Base-by-base conservation (phyloP, 1,140 invertebrate genomes). In the Zaprionus nigranus region DNA sequence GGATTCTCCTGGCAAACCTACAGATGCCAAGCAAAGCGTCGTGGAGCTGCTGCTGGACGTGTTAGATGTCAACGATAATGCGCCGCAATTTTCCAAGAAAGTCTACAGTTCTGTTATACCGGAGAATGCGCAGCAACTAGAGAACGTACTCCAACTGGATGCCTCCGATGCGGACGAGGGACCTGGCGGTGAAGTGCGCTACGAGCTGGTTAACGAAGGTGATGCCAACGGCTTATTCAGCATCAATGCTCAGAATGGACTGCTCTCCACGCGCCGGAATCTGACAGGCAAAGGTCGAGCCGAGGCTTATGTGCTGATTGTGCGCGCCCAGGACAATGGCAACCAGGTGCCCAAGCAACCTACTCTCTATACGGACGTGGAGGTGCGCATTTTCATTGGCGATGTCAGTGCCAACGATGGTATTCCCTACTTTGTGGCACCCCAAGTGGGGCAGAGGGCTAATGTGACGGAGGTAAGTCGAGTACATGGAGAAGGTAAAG, bases 381-480 rank as follows among this genome's bases (percentile, higher is more conserved):
- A 94, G 22, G 85, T 97, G 0, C 93, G 94, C 1, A 83, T 97
- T 1, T 96, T 95, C 74, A 96, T 98, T 26, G 96, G 96, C 0
- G 96, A 98, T 83, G 96, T 97, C 0, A 96, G 96, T 46, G 95
- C 95, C 64, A 97, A 97, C 84, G 97, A 97, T 90, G 97, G 97
- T 0, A 95, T 97, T 7, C 97, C 97, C 0, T 93, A 94, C 7
- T 97, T 97, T 75, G 94, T 97, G 7, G 93, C 95, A 51, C 96
- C 96, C 0, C 94, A 94, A 5, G 90, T 95, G 0, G 95, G 96
- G n/a, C 96, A 97, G 90, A 92, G 95, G 5, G 95, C 96, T 1
- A 94, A 94, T 77, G 93, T 97, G n/a, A 94, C 95, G 5, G 96
- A 97, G 85, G 84, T 87, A 22, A 93, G 95, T 95, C 4, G 0